These are phyloP conservation scores for Cosmia pyralina DNA, from an alignment of 2,888 invertebrate species.

Conservation along the genomic window DNA sequence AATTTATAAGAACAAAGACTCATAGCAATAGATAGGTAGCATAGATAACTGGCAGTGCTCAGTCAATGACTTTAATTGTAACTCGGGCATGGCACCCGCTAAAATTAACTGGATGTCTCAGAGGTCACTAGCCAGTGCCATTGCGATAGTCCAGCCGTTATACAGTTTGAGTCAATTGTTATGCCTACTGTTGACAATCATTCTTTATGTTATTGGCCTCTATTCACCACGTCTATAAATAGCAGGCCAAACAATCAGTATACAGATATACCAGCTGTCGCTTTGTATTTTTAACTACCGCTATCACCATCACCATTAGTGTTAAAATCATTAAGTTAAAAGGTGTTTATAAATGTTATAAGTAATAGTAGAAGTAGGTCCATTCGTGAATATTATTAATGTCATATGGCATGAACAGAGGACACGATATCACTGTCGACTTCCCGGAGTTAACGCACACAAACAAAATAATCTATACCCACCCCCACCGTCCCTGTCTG, in stretches of 20 bases:
- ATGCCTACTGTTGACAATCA: slow-evolving; percentile 45
- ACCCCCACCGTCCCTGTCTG: slow-evolving; percentile 65
- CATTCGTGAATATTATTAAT: slow-evolving; percentile 6
- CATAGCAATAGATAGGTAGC: slow-evolving; percentile 24
- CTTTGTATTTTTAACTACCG: slow-evolving; percentile 3
- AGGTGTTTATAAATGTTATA: slow-evolving; percentile 6
- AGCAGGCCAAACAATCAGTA: slow-evolving; percentile 18
- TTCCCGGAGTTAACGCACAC: slow-evolving; percentile 61
- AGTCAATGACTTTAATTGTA: slow-evolving; percentile 80
- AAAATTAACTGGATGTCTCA: slow-evolving; percentile 78
- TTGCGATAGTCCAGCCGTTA: slow-evolving; percentile 56
- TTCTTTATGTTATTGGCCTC: slow-evolving; percentile 41
- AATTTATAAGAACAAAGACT: slow-evolving; percentile 51
- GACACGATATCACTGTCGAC: slow-evolving; percentile 42
- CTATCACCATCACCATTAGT: not conserved
- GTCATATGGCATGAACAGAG: slow-evolving; percentile 29
- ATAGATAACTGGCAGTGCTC: slow-evolving; percentile 54
- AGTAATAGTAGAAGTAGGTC: not conserved
- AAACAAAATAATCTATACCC: slow-evolving; percentile 58
- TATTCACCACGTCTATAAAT: slow-evolving; percentile 44
- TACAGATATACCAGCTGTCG: slow-evolving; percentile 44
- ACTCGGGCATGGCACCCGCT: slow-evolving; percentile 71
- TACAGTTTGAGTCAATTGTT: slow-evolving; percentile 41
- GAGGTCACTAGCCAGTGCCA: slow-evolving; percentile 71
- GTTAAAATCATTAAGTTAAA: not conserved